Evolutionary conservation across 2,113 vertebrate genomes (phyloP).

Genomic region (Chlorodrepanis virens): DNA sequence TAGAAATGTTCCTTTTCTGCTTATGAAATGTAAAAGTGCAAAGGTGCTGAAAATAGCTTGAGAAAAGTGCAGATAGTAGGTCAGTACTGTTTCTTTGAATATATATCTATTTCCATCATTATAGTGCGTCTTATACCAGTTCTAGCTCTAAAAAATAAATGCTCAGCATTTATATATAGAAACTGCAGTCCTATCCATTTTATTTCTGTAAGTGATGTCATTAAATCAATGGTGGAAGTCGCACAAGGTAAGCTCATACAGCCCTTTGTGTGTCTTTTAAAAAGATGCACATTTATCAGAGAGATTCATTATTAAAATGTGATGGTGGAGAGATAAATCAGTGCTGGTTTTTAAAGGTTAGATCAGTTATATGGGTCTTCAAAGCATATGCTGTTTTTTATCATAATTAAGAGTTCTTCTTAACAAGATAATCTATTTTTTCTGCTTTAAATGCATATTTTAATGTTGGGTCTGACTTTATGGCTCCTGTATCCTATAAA

Average conservation of each 20-base stretch:
- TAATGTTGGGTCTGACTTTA: neutral
- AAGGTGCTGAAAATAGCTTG: slow-evolving; percentile 17
- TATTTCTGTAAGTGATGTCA: slow-evolving; percentile 23
- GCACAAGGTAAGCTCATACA: slow-evolving; percentile 19
- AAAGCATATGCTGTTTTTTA: slow-evolving; percentile 14
- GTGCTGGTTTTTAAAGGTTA: slow-evolving; percentile 67
- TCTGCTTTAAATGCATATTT: neutral
- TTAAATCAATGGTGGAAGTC: slow-evolving; percentile 39
- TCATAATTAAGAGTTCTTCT: slow-evolving; percentile 11
- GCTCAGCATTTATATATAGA: slow-evolving; percentile 28
- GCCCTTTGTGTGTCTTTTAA: slow-evolving; percentile 45
- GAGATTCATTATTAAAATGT: slow-evolving; percentile 63
- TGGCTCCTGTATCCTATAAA: neutral
- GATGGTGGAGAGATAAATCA: slow-evolving; percentile 51
- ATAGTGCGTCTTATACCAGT: neutral
- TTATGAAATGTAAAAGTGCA: slow-evolving; percentile 33
- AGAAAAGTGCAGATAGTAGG: slow-evolving; percentile 20
- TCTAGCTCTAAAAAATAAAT: slow-evolving; percentile 6
- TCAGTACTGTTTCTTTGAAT: slow-evolving; percentile 31
- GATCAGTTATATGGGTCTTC: slow-evolving; percentile 40
- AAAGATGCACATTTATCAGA: slow-evolving; percentile 61
- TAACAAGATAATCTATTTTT: neutral
- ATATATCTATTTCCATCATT: neutral
- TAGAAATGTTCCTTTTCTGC: neutral
- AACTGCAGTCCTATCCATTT: slow-evolving; percentile 15